A percentile compares a stretch with the other conserved stretches of the same genome.
Evolutionary conservation across 2,113 vertebrate genomes (phyloP).

Genomic region (Rhinogobius similis): DNA sequence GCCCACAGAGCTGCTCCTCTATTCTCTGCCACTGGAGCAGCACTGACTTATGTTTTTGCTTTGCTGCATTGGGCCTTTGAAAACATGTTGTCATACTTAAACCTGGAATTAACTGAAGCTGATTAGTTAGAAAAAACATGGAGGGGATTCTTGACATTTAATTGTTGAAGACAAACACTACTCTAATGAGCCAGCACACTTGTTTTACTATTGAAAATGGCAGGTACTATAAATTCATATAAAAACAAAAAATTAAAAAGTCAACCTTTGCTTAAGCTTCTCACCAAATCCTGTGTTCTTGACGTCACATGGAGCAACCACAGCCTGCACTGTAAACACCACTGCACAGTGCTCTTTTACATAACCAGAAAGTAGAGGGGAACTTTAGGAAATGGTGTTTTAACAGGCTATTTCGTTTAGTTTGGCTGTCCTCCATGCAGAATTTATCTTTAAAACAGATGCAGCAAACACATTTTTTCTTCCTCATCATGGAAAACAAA

Average conservation of each 20-base stretch:
- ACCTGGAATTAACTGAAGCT: constrained; percentile 15
- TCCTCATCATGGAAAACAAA: neutral
- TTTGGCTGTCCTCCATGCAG: neutral
- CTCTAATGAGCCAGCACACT: constrained; percentile 9
- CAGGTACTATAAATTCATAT: constrained; percentile 7
- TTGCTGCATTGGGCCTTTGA: constrained; percentile 1
- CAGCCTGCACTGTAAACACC: constrained; percentile 6
- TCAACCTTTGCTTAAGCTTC: constrained; percentile 1
- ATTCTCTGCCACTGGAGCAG: constrained; percentile 55
- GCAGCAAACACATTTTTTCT: neutral
- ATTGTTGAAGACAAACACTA: constrained; percentile 4
- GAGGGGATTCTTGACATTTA: constrained; percentile 5
- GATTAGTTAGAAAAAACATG: constrained; percentile 1
- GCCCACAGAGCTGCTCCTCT: constrained; percentile 42
- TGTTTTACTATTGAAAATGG: constrained; percentile 4
- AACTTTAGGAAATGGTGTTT: neutral
- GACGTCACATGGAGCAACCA: neutral
- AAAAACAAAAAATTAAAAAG: neutral
- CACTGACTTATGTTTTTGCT: constrained; percentile 26
- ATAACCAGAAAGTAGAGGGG: neutral
- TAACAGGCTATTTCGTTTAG: neutral
- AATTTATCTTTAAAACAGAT: neutral
- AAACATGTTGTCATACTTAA: constrained; percentile 6
- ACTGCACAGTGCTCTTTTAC: neutral
- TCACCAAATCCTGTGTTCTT: constrained; percentile 1